A percentile compares a stretch with the other conserved stretches of the same genome.
These are phyloP conservation scores for Drosophila niveifrons DNA, from an alignment of 2,888 invertebrate species.

Conservation along the genomic window DNA sequence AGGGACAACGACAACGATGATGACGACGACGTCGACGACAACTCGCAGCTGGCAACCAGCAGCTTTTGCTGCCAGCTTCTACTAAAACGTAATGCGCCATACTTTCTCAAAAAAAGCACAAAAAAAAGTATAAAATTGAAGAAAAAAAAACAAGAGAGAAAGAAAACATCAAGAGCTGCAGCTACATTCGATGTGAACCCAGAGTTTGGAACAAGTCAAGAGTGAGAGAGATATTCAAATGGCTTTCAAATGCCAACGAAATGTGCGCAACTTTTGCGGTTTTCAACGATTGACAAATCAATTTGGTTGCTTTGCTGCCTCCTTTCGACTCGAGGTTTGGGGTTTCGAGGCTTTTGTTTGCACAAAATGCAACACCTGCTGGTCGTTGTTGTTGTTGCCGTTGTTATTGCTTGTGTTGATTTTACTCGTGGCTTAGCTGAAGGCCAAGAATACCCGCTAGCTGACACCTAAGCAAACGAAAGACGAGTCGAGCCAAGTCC, in stretches of 20 bases:
- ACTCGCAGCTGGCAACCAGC: slow-evolving; percentile 73
- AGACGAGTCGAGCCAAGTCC: neutral
- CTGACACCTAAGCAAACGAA: slow-evolving; percentile 62
- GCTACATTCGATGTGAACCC: slow-evolving; percentile 19
- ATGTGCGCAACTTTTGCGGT: slow-evolving; percentile 76
- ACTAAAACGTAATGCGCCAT: slow-evolving; percentile 68
- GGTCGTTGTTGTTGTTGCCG: slow-evolving; percentile 36
- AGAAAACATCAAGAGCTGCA: slow-evolving; percentile 43
- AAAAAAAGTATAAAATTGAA: slow-evolving; percentile 4
- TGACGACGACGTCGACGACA: slow-evolving; percentile 44
- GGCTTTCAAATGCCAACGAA: slow-evolving; percentile 77
- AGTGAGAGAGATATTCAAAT: slow-evolving; percentile 67
- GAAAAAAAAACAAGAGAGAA: neutral
- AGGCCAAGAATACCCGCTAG: slow-evolving; percentile 62
- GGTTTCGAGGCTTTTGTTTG: slow-evolving; percentile 51
- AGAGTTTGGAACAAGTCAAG: slow-evolving; percentile 25
- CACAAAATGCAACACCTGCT: slow-evolving; percentile 67
- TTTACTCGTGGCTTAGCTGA: slow-evolving; percentile 45
- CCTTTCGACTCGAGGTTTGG: slow-evolving; percentile 16
- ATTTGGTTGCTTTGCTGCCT: slow-evolving; percentile 64
- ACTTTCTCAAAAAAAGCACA: slow-evolving; percentile 61
- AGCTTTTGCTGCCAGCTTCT: slow-evolving; percentile 59
- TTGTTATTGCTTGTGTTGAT: slow-evolving; percentile 37
- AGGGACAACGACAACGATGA: slow-evolving; percentile 64
- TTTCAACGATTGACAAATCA: slow-evolving; percentile 75